Percentiles rank a stretch among this genome's conserved stretches.
Evolutionary conservation across 2,797 vertebrate genomes (phyloP).

Genomic region (Rousettus madagascariensis): DNA sequence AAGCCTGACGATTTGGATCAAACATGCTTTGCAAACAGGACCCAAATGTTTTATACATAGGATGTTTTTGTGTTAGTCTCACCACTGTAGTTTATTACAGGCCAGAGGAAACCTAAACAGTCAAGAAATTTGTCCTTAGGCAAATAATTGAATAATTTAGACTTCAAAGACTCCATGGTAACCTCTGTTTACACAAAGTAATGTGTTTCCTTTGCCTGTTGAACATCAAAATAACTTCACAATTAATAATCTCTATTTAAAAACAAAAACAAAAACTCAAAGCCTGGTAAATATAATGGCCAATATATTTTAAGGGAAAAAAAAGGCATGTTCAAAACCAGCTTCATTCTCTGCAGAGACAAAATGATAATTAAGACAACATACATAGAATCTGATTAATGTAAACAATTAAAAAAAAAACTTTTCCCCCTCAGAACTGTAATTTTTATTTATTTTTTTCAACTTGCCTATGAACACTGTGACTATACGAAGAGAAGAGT

Average conservation of each 20-base stretch:
- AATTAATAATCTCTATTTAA: constrained; percentile 53
- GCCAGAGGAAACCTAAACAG: constrained; percentile 70
- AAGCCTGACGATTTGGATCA: constrained; percentile 57
- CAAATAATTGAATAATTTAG: constrained; percentile 68
- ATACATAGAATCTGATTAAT: neutral
- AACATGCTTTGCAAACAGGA: constrained; percentile 44
- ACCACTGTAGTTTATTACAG: constrained; percentile 61
- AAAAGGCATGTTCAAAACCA: constrained; percentile 4
- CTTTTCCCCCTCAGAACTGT: neutral
- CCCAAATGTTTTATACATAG: neutral
- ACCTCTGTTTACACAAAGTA: constrained; percentile 70
- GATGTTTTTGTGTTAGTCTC: neutral
- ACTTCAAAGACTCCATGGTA: constrained; percentile 73
- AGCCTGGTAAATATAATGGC: constrained; percentile 57
- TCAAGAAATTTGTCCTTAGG: constrained; percentile 70
- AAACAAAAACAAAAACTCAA: neutral
- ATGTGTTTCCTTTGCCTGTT: constrained; percentile 61
- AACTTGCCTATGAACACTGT: neutral
- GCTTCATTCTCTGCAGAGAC: neutral
- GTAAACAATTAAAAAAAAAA: neutral
- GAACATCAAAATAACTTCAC: constrained; percentile 56
- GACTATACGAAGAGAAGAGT: neutral
- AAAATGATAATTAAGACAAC: constrained; percentile 18
- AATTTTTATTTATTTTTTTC: neutral
- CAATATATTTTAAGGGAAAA: constrained; percentile 7